phyloP scores from a whole-genome alignment of 2,797 vertebrate species.

The Geotrypetes seraphini region DNA sequence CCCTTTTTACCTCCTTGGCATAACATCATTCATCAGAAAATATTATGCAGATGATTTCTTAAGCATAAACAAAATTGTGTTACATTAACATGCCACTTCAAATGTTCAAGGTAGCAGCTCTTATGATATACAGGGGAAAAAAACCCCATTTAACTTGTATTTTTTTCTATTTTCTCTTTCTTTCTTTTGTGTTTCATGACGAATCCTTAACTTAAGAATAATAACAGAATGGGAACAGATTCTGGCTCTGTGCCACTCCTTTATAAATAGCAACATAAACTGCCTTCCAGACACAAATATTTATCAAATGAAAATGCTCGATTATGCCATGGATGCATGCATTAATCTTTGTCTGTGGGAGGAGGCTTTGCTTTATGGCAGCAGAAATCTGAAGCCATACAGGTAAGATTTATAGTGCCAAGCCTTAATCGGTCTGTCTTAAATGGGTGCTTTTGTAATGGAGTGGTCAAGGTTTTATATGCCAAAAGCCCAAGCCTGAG shows the following conservation, averaged over 20 bases:
- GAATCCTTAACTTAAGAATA: too few species aligned
- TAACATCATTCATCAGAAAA: not conserved
- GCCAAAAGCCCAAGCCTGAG: too few species aligned
- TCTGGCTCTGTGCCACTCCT: conserved; percentile 42
- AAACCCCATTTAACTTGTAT: not conserved
- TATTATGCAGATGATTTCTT: conserved; percentile 10
- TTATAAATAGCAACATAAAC: conserved; percentile 37
- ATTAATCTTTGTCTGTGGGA: conserved; percentile 70
- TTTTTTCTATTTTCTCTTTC: conserved; percentile 8
- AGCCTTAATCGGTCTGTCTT: not conserved
- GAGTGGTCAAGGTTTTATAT: too few species aligned
- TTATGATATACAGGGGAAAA: not conserved
- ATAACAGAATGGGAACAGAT: conserved; percentile 68
- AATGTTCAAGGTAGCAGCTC: conserved; percentile 7
- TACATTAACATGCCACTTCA: conserved; percentile 3
- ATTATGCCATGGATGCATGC: conserved; percentile 76
- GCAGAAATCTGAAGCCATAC: conserved; percentile 64
- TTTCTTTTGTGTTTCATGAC: too few species aligned
- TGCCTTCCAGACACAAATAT: conserved; percentile 77
- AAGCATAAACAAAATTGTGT: conserved; percentile 9
- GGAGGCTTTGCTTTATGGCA: conserved; percentile 62
- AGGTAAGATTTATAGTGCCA: conserved; percentile 41
- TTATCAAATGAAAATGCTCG: conserved; percentile 74
- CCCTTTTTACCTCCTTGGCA: conserved; percentile 2
- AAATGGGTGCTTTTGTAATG: rapidly evolving